phyloP scores from a whole-genome alignment of 2,888 invertebrate genomes.

The Eurytoma californica region DNA sequence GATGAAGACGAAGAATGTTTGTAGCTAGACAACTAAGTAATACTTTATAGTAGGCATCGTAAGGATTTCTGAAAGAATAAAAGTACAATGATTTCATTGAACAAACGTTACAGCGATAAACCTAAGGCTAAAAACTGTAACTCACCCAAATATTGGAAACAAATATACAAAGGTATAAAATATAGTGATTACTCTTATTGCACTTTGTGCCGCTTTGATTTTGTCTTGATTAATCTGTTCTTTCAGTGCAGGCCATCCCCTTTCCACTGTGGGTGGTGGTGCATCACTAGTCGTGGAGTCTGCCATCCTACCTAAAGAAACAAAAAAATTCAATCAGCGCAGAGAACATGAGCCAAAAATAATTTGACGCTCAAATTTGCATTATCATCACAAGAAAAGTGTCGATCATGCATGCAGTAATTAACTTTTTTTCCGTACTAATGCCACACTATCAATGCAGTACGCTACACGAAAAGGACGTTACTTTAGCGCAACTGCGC shows the following conservation, averaged over 20 bases:
- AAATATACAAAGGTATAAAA: constrained; percentile 90
- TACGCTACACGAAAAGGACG: background rate
- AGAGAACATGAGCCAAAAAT: background rate
- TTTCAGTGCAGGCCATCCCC: constrained; percentile 81
- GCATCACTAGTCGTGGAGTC: constrained; percentile 63
- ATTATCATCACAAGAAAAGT: constrained; percentile 38
- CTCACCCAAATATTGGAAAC: constrained; percentile 92
- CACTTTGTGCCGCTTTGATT: constrained; percentile 91
- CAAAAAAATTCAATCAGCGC: background rate
- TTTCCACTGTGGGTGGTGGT: constrained; percentile 65
- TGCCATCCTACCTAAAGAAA: constrained; percentile 62
- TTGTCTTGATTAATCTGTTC: constrained; percentile 88
- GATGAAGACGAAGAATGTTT: constrained; percentile 95
- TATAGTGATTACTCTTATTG: constrained; percentile 89
- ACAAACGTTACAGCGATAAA: constrained; percentile 31
- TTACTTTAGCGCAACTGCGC: background rate
- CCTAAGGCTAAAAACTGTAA: constrained; percentile 58
- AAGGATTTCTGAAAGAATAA: constrained; percentile 79
- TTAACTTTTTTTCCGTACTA: constrained; percentile 14
- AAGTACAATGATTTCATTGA: background rate
- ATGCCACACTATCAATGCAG: background rate
- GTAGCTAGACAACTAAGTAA: constrained; percentile 95
- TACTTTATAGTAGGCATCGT: constrained; percentile 92
- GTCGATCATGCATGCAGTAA: constrained; percentile 4
- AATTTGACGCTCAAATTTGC: constrained; percentile 29